Base-by-base conservation (phyloP, 2,113 vertebrate genomes). In the Pica pica region DNA sequence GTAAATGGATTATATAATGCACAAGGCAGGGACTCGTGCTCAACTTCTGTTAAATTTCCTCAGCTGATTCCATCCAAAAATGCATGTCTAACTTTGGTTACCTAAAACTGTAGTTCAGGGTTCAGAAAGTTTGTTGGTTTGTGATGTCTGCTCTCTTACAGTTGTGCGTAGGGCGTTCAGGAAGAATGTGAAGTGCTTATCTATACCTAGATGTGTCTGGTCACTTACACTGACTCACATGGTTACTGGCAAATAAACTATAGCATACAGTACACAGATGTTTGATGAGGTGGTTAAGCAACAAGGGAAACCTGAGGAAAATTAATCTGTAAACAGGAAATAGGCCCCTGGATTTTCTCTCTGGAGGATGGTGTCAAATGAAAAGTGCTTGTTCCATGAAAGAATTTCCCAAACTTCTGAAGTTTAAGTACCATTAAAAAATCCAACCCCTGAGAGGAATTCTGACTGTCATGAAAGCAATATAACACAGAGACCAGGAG, bases 221-320 rank as follows among this genome's bases (percentile, higher is more conserved):
- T 89, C 76, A 44, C 68, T 92, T 86, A 44, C 24, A 19, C 39
- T 94, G 95, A 83, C 93, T 96, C 93, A 92, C 31, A 63, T 33
- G 12, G 41, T 42, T 93, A 67, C 88, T 35, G 83, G 80, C 82
- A 93, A 94, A 88, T 83, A 89, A 92, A 95, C 80, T 35, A 30
- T 6, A 63, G 33, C 7, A 52, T 55, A 77, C 71, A 50, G 10
- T 28, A 21, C 30, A 80, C 7, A 13, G 22, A 14, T 24, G 19
- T 39, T 63, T 59, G 83, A 60, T 65, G 37, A 46, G 13, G 23
- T 55, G 53, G 9, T 83, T 89, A 74, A 92, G 68, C 79, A 96
- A 85, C 42, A 74, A 80, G 23, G 47, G 47, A 77, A 88, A 83
- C 28, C 37, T 59, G 27, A 77, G 22, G 33, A 89, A 78, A 89